Evolutionary conservation across 2,888 invertebrate species (phyloP), one percentile per base, ranked within the genome.

Genomic region (Euplagia quadripunctaria): DNA sequence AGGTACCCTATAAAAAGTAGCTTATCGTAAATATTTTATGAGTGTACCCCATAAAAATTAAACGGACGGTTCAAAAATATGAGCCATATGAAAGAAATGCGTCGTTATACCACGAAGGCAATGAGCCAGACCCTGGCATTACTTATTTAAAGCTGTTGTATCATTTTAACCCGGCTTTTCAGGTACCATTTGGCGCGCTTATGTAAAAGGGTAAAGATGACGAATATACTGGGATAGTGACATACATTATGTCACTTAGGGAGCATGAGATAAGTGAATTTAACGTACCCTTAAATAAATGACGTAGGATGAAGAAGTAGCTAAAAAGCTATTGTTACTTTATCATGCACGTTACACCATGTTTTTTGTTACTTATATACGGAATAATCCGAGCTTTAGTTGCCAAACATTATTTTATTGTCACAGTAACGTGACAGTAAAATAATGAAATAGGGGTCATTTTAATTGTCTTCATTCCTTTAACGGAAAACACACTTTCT

Each of bases 11-110:
- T 70, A 70, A 73, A 73, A 69, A 73, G 65, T 73, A 64, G 72
- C 73, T 66, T 66, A 64, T 46, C 61, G 63, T 66, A 67, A 73
- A 73, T 70, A 70, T 73, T 73, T 73, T 73, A 73, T 66, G 73
- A 73, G 70, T 67, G 65, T 67, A 63, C 31, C 20, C 65, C 73
- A 70, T 73, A 66, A 73, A 73, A 73, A 70, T 73, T 73, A 73
- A 73, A 70, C 70, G 63, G 70, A 14, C 31, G 61, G 63, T 65
- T 73, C 67, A 69, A 73, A 73, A 70, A 67, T 63, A 66, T 17
- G 52, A 8, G 43, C 42, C 52, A 66, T 73, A 67, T 70, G 73
- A 70, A 73, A 73, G 73, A 73, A 70, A 73, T 70, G 66, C 66
- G 63, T 63, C 73, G 66, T 73, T 73, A 51, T 63, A 31, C 61